Conservation (phyloP, 2,113 vertebrate genomes). For the Nycticorax nycticorax region DNA sequence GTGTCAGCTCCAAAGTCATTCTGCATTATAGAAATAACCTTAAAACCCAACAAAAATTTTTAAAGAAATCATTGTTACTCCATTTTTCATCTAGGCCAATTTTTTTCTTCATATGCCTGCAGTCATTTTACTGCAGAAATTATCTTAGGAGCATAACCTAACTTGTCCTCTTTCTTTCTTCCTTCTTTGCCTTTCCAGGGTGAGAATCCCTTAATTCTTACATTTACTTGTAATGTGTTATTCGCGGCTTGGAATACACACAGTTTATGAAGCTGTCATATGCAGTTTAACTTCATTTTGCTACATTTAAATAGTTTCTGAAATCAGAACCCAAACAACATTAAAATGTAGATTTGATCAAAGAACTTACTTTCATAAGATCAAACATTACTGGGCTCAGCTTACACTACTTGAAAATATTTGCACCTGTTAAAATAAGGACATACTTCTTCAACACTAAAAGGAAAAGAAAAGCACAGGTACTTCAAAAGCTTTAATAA, state of each 20-base stretch:
- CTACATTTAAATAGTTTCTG: neutral
- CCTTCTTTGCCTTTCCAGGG: neutral
- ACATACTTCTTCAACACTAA: neutral
- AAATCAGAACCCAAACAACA: neutral
- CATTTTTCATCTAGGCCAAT: neutral
- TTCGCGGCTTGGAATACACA: neutral
- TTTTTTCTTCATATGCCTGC: neutral
- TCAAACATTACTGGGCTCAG: neutral
- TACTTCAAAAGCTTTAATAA: neutral
- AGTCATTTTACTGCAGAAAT: neutral
- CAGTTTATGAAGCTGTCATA: neutral
- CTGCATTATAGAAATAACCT: neutral
- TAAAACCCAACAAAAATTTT: neutral
- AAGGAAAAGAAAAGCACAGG: neutral
- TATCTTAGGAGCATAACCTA: neutral
- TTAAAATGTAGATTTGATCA: neutral
- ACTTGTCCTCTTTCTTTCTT: neutral
- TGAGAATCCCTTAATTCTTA: neutral
- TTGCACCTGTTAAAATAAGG: neutral
- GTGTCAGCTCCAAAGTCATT: neutral
- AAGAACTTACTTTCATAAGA: neutral
- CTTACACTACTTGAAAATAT: neutral
- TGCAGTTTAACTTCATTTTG: neutral
- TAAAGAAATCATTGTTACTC: neutral
- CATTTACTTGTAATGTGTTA: neutral